Evolutionary conservation across 2,113 vertebrate genomes (phyloP), one percentile per base, ranked within the genome.

Genomic region (Ascaphus truei): DNA sequence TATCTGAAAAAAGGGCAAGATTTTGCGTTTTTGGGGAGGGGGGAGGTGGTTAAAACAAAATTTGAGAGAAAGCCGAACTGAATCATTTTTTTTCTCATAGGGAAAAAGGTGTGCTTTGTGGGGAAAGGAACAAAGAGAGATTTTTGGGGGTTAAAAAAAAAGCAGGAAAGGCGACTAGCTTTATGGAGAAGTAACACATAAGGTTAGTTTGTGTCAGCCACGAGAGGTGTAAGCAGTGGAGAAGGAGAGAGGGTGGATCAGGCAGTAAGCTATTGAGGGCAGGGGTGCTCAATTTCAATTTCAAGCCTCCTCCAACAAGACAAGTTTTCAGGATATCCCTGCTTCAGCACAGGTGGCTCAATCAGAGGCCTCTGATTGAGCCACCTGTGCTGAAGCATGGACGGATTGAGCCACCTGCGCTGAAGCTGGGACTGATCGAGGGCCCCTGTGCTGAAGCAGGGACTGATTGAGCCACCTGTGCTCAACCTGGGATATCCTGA

Each of bases 1-100:
- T 98, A 96, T 98, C 96, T 99, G 96, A 84, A 99, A 96, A 91
- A 90, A 91, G 91, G 79, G 83, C 88, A 89, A 95, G 84, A 93
- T 51, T 89, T 84, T 90, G 85, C 84, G 87, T 87, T 78, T 87
- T 84, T 85, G 86, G 77, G 62, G 75, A 30, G 11, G 33, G 58
- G 25, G 7, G 18, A 37, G 29, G 58, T 23, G 41, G 37, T 81
- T 78, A 79, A 61, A 22, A 76, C 73, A 84, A 74, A 78, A 55
- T 77, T 83, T 78, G 75, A 52, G 51, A 72, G 80, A 76, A 75
- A 81, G 62, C 59, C 73, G 80, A n/a, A n/a, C n/a, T n/a, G n/a
- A n/a, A n/a, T n/a, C n/a, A n/a, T n/a, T n/a, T n/a, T n/a, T n/a
- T n/a, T n/a, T n/a, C n/a, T n/a, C n/a, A 78, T 73, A 79, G 67